These are phyloP conservation scores for Pithys albifrons DNA, from an alignment of 2,113 vertebrate genomes.

Conservation along the genomic window DNA sequence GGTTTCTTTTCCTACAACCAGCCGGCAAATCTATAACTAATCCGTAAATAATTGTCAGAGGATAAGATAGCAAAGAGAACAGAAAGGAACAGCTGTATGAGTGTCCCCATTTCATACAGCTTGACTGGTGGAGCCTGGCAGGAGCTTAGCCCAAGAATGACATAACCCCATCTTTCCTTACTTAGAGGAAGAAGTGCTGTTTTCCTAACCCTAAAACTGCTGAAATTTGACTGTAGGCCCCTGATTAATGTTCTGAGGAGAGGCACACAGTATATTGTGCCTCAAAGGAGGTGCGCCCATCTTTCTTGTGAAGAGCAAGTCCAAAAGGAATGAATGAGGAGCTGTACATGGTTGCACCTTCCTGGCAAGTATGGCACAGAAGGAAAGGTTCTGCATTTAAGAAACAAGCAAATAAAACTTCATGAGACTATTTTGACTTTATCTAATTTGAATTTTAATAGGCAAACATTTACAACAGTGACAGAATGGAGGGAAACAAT, in stretches of 20 bases:
- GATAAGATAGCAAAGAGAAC: background rate
- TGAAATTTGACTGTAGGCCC: background rate
- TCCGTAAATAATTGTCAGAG: conserved; percentile 23
- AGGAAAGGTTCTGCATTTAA: background rate
- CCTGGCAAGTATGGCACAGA: background rate
- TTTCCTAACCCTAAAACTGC: background rate
- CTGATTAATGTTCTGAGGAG: background rate
- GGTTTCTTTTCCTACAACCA: background rate
- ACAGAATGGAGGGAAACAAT: conserved; percentile 16
- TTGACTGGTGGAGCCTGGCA: background rate
- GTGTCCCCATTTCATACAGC: background rate
- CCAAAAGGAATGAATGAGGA: background rate
- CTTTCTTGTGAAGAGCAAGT: background rate
- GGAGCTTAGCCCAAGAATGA: background rate
- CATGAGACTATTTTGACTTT: conserved; percentile 25
- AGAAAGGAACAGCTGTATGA: background rate
- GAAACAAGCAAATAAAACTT: background rate
- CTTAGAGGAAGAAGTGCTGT: background rate
- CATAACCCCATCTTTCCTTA: background rate
- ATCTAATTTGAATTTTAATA: conserved; percentile 64
- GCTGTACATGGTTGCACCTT: background rate
- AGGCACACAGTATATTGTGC: background rate
- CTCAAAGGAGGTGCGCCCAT: background rate
- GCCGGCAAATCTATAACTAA: conserved; percentile 34
- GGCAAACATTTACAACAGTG: background rate